Conservation (phyloP, 2,113 vertebrate species). For the Scatophagus argus region DNA sequence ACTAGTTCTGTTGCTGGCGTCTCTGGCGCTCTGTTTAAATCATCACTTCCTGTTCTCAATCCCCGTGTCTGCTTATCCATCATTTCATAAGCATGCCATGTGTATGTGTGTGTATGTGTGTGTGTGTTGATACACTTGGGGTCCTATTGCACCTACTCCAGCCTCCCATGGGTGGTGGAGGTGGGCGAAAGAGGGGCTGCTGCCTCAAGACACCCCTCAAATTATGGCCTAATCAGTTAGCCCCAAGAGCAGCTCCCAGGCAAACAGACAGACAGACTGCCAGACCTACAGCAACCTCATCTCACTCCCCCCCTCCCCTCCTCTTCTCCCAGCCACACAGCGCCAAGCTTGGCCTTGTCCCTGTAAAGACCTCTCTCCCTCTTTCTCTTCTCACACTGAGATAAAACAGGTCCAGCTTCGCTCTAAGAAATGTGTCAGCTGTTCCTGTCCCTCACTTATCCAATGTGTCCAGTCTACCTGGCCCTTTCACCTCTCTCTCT, state of each 20-base stretch:
- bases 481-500: slow-evolving; percentile 32
- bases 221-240: slow-evolving; percentile 85
- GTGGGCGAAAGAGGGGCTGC: slow-evolving; percentile 55
- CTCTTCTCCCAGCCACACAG: slow-evolving; percentile 32
- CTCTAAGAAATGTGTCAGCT: slow-evolving; percentile 70
- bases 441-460: slow-evolving; percentile 55
- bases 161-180: slow-evolving; percentile 73
- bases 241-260: slow-evolving; percentile 54
- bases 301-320: slow-evolving; percentile 40
- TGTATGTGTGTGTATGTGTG: slow-evolving; percentile 35
- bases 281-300: slow-evolving; percentile 68
- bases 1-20: slow-evolving; percentile 64
- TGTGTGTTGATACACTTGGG: slow-evolving; percentile 44
- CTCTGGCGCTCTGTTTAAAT: slow-evolving; percentile 80
- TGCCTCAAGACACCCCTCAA: slow-evolving; percentile 75
- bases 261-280: slow-evolving; percentile 55
- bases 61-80: slow-evolving; percentile 79
- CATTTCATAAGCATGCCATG: slow-evolving; percentile 62
- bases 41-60: slow-evolving; percentile 83
- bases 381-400: slow-evolving; percentile 62
- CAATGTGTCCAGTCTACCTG: slow-evolving; percentile 61
- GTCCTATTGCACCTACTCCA: slow-evolving; percentile 76
- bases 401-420: slow-evolving; percentile 82
- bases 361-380: slow-evolving; percentile 72
- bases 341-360: slow-evolving; percentile 80